phyloP scores from a whole-genome alignment of 2,888 invertebrate genomes.

The Pristionchus mayeri region DNA sequence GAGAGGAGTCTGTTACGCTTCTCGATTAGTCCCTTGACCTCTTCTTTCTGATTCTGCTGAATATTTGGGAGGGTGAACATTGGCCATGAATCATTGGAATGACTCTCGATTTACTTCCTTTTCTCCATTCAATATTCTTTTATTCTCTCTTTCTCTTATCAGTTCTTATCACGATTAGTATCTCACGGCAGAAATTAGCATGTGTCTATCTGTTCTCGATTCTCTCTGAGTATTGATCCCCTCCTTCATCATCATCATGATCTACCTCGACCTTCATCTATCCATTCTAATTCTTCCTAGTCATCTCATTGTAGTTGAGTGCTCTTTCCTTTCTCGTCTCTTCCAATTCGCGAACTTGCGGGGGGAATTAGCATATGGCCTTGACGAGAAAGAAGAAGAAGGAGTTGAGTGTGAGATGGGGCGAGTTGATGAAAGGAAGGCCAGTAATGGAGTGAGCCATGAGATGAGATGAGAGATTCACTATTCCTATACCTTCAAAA shows the following conservation, averaged over 20 bases:
- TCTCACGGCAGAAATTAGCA: conserved; percentile 6
- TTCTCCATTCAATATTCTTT: conserved; percentile 9
- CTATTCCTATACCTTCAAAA: neutral
- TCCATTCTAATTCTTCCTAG: neutral
- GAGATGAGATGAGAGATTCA: neutral
- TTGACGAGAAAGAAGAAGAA: conserved; percentile 8
- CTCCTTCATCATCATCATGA: neutral
- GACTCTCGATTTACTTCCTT: too few relatives aligned
- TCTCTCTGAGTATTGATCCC: neutral
- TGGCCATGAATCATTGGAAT: too few relatives aligned
- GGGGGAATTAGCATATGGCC: conserved; percentile 40
- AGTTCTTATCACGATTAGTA: conserved; percentile 20
- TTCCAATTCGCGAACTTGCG: conserved; percentile 19
- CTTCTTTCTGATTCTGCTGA: neutral
- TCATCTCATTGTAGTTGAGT: conserved; percentile 31
- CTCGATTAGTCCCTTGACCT: neutral
- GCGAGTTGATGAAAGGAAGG: conserved; percentile 32
- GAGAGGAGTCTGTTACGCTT: neutral
- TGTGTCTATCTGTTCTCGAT: neutral
- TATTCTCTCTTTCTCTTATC: conserved; percentile 18
- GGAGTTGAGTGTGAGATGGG: conserved; percentile 34
- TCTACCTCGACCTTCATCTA: conserved; percentile 7
- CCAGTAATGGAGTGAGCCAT: neutral
- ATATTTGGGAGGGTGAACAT: too few relatives aligned
- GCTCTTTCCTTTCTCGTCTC: neutral